Conservation (phyloP, 2,888 invertebrate genomes). For the Auanema freiburgensis region DNA sequence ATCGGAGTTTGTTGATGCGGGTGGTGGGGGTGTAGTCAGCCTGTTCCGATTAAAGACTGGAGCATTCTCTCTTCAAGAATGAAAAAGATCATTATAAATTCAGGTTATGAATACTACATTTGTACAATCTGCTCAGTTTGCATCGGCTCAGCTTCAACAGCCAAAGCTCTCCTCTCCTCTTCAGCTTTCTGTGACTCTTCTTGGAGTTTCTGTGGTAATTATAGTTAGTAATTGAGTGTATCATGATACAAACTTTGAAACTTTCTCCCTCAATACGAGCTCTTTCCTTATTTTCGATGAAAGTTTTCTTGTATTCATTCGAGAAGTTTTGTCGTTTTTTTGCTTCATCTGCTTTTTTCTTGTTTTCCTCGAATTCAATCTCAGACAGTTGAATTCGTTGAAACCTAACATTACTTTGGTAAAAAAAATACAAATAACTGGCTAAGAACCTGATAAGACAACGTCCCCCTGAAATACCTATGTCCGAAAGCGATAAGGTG, state of each 20-base stretch:
- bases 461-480: constrained; percentile 34
- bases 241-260: neutral
- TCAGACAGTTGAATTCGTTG: neutral
- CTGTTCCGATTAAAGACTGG: too few relatives aligned
- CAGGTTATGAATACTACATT: too few relatives aligned
- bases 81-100: too few relatives aligned
- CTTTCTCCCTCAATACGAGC: constrained; percentile 29
- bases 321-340: constrained; percentile 22
- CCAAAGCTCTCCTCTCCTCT: too few relatives aligned
- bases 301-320: constrained; percentile 19
- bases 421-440: neutral
- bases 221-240: neutral
- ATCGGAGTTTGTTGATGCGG: too few relatives aligned
- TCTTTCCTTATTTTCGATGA: constrained; percentile 37
- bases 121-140: too few relatives aligned
- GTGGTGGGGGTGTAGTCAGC: too few relatives aligned
- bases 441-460: constrained; percentile 32
- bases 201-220: neutral
- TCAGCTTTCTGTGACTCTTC: constrained; percentile 6
- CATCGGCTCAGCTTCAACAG: too few relatives aligned
- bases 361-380: neutral
- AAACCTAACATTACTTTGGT: neutral
- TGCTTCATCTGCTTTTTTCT: constrained; percentile 17
- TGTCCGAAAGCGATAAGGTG: constrained; percentile 24
- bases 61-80: too few relatives aligned